Base-by-base conservation (phyloP, 1,140 invertebrate species). In the Hirudo medicinalis region DNA sequence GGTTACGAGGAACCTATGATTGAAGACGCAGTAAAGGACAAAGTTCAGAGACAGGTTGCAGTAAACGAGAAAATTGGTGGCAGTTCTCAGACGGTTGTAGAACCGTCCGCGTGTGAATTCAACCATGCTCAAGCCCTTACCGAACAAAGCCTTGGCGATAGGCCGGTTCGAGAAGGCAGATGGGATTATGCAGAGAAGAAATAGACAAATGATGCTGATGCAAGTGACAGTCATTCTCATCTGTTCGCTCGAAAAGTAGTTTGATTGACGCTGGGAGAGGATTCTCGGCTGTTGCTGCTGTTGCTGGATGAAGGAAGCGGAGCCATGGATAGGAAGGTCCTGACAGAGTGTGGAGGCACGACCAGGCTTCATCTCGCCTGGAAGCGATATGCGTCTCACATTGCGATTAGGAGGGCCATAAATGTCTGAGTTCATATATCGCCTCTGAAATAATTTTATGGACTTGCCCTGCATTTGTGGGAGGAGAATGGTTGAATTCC, bases 21-120 rank as follows among this genome's bases (percentile, higher is more conserved):
- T 79, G 70, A 79, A 79, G 29, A 77, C 76, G 70, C 77, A 78
- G 71, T 79, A 79, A 5, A 79, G 74, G 1, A 79, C 76, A 72
- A 79, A 79, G 72, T 79, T 79, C 4, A 79, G 73, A n/a, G 78
- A 79, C 5, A 78, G 75, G 53, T 79, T 77, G 66, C 76, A 74
- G 74, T 76, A 76, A 15, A 79, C 75, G 15, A 79, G 72, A 11
- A 78, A 57, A 67, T 78, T 79, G 22, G 77, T 74, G 6, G 76
- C 67, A 25, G 73, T 75, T 36, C 75, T 73, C 19, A 76, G 72
- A 29, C 71, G 76, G 2, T 49, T 63, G 72, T 79, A 79, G 55
- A 74, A 72, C 13, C 73, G 57, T 17, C 74, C 74, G 8, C 20
- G 8, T 25, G 67, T 66, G 63, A 78, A 78, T 55, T 76, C 74